phyloP scores from a whole-genome alignment of 2,888 invertebrate species.

The Pteria penguin region DNA sequence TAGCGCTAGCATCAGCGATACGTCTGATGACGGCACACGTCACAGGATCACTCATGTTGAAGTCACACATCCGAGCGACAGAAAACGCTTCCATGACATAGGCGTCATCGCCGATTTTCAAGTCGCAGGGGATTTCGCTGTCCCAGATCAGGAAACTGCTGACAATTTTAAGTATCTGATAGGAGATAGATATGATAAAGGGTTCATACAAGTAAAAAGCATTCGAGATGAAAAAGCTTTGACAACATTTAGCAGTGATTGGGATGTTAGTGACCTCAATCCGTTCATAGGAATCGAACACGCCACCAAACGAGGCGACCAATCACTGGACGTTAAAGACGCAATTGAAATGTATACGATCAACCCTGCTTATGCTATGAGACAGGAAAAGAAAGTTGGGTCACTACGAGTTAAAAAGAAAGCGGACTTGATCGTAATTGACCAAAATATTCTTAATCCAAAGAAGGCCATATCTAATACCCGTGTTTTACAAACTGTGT shows the following conservation, averaged over 20 bases:
- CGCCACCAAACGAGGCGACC: constrained; percentile 24
- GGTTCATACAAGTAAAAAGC: constrained; percentile 36
- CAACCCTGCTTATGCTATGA: constrained; percentile 37
- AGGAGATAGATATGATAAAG: constrained; percentile 18
- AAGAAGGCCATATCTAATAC: constrained; percentile 2
- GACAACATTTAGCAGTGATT: constrained; percentile 48
- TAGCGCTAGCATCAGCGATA: background rate
- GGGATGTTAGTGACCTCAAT: constrained; percentile 49
- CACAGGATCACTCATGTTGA: constrained; percentile 48
- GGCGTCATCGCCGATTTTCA: constrained; percentile 50
- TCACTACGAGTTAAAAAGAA: constrained; percentile 19
- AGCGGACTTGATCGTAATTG: constrained; percentile 38
- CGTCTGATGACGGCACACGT: background rate
- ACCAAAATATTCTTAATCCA: constrained; percentile 13
- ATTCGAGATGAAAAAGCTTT: constrained; percentile 32
- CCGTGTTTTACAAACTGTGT: constrained; percentile 18
- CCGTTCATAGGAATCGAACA: constrained; percentile 41
- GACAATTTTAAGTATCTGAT: constrained; percentile 27
- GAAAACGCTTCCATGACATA: constrained; percentile 27
- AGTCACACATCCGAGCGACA: constrained; percentile 23
- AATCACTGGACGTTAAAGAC: constrained; percentile 26
- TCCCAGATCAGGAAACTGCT: background rate
- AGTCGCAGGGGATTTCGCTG: constrained; percentile 41
- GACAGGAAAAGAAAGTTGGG: constrained; percentile 34
- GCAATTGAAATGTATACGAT: constrained; percentile 41